Conservation (phyloP, 1,140 invertebrate genomes). For the Liolophura sinensis region DNA sequence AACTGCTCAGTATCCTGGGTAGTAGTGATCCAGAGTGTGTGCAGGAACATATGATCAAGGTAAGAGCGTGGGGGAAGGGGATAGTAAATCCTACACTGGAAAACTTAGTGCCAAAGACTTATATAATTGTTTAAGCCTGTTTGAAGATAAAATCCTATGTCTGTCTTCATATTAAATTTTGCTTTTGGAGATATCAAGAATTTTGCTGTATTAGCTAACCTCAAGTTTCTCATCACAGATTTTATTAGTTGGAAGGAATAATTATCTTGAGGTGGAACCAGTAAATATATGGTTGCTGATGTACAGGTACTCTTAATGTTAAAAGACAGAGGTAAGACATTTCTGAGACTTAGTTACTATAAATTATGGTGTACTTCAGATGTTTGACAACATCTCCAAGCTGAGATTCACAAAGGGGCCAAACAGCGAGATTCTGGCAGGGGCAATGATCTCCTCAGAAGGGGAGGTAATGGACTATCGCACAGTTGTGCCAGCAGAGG, state of each 20-base stretch:
- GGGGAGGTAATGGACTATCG: slow-evolving; percentile 85
- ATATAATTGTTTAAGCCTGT: too few relatives aligned
- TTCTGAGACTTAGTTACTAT: too few relatives aligned
- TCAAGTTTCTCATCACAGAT: too few relatives aligned
- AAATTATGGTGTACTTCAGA: slow-evolving; percentile 57
- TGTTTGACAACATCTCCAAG: slow-evolving; percentile 87
- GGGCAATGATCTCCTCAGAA: slow-evolving; percentile 83
- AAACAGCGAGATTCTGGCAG: slow-evolving; percentile 68
- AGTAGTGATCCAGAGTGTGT: slow-evolving; percentile 77
- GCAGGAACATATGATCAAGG: slow-evolving; percentile 91
- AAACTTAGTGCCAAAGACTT: neutral
- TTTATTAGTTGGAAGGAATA: too few relatives aligned
- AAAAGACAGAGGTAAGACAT: too few relatives aligned
- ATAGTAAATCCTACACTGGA: neutral
- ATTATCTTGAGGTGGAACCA: too few relatives aligned
- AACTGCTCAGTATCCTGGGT: slow-evolving; percentile 85
- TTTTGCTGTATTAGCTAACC: too few relatives aligned
- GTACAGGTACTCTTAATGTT: too few relatives aligned
- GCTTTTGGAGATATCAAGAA: too few relatives aligned
- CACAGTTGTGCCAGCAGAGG: slow-evolving; percentile 64
- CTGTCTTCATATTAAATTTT: too few relatives aligned
- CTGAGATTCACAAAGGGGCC: slow-evolving; percentile 69
- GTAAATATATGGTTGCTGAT: too few relatives aligned
- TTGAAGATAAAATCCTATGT: too few relatives aligned
- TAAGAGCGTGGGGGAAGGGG: slow-evolving; percentile 41